Evolutionary conservation across 2,888 invertebrate genomes (phyloP), one percentile per base, ranked within the genome.

Genomic region (Dicranocentrus wangi): DNA sequence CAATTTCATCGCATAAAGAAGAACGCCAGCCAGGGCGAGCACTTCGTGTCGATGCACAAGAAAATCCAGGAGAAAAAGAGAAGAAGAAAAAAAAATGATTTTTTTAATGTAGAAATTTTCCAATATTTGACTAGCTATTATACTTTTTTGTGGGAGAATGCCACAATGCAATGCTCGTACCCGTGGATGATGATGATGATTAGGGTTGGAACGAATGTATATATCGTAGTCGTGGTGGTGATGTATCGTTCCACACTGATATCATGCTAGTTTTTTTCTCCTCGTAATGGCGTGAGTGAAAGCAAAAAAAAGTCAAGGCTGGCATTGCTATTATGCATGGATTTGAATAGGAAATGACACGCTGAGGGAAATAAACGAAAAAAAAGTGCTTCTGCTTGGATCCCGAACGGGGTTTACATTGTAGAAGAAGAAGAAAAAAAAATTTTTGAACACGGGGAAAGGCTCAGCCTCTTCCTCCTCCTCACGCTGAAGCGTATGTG

Each of bases 71-170:
- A 73, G 61, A 63, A 32, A 39, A 39, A 58, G 58, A 17, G 19
- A 66, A 65, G 15, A 8, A 23, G 53, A 17, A 15, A 17, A 65
- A 42, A 27, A 15, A 25, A n/a, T 25, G 61, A 21, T 42, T 7
- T 65, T 25, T 23, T 15, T 15, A 1, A 63, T 39, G 32, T 43
- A 65, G 51, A 43, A 39, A 39, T 43, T 66, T 75, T 58, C 58
- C 66, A 75, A 75, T 75, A 75, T 75, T 75, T 75, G 75, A 75
- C 55, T 75, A 43, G 55, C 68, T 75, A 53, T 66, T 65, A 55
- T 13, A n/a, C 23, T 19, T 51, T 3, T 51, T 51, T n/a, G n/a
- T n/a, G n/a, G n/a, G n/a, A n/a, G n/a, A n/a, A n/a, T n/a, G n/a
- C n/a, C n/a, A n/a, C n/a, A n/a, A n/a, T n/a, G n/a, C n/a, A n/a